Evolutionary conservation across 2,113 vertebrate species (phyloP).

Genomic region (Verasper variegatus): DNA sequence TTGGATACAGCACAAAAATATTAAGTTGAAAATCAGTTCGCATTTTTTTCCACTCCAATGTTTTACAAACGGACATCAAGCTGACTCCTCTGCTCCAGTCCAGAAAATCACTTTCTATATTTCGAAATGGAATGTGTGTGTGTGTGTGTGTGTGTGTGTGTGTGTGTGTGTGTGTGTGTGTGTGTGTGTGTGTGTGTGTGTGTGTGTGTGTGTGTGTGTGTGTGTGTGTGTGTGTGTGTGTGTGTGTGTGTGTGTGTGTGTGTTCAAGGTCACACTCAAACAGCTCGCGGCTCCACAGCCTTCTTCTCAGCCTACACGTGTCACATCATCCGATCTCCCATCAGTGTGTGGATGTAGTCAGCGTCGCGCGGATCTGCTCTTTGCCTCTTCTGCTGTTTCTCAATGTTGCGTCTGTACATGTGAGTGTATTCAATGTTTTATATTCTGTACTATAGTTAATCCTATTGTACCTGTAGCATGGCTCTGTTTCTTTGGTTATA

Average conservation of each 20-base stretch:
- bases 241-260: slow-evolving; percentile 3
- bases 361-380: slow-evolving; percentile 21
- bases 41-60: background rate
- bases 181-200: slow-evolving; percentile 4
- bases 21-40: background rate
- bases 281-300: slow-evolving; percentile 15
- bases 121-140: background rate
- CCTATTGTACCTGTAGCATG: slow-evolving; percentile 77
- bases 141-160: slow-evolving; percentile 3
- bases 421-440: slow-evolving; percentile 67
- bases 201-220: slow-evolving; percentile 13
- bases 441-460: slow-evolving; percentile 75
- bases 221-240: slow-evolving; percentile 13
- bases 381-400: slow-evolving; percentile 47
- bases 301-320: slow-evolving; percentile 44
- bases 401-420: slow-evolving; percentile 48
- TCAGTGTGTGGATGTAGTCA: slow-evolving; percentile 3
- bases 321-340: slow-evolving; percentile 27
- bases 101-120: background rate
- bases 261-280: slow-evolving; percentile 30
- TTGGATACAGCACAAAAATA: background rate
- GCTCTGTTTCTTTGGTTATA: slow-evolving; percentile 62
- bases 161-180: slow-evolving; percentile 14
- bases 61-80: background rate
- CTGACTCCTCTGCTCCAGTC: slow-evolving; percentile 6